Base-by-base conservation (phyloP, 2,113 vertebrate genomes). In the Scortum barcoo region DNA sequence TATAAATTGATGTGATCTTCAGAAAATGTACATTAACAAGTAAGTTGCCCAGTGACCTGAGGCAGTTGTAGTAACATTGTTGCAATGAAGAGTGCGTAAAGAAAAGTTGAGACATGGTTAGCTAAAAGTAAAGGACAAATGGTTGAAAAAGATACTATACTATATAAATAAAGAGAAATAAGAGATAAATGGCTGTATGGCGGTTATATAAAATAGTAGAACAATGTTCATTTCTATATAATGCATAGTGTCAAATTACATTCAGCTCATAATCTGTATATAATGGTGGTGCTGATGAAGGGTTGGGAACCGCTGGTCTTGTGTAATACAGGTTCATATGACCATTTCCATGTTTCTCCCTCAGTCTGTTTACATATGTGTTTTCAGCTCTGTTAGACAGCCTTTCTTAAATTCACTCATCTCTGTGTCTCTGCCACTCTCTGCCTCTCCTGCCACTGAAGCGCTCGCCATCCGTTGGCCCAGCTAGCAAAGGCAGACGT, bases 401-500 rank as follows among this genome's bases (percentile, higher is more conserved):
- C 28, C 72, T 84, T 54, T 85, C 83, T 92, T 69, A 87, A 56
- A 79, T 76, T 84, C 76, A 83, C 83, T 75, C 81, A 26, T 76
- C 72, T 88, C 93, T 96, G 93, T 95, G 94, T 97, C 84, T 97
- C 95, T 97, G 87, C 79, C 85, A 26, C 82, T 87, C 69, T 83
- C 81, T 91, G 51, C 86, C 76, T 88, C 76, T 84, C 86, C 85
- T 88, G 89, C 89, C 90, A 70, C 89, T 83, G 86, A 98, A 99
- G 98, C 97, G 88, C 89, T 97, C 98, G 95, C 97, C 97, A 67
- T 97, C 97, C 95, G 96, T 97, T 91, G 96, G 96, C 95, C 96
- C 97, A 92, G 94, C 97, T 96, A 97, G 96, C 96, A 99, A 97
- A 98, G 96, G 97, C 97, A 97, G 97, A 98, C 97, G 97, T 95